Evolutionary conservation across 2,797 vertebrate genomes (phyloP), one percentile per base, ranked within the genome.

Genomic region (Phataginus tricuspis): DNA sequence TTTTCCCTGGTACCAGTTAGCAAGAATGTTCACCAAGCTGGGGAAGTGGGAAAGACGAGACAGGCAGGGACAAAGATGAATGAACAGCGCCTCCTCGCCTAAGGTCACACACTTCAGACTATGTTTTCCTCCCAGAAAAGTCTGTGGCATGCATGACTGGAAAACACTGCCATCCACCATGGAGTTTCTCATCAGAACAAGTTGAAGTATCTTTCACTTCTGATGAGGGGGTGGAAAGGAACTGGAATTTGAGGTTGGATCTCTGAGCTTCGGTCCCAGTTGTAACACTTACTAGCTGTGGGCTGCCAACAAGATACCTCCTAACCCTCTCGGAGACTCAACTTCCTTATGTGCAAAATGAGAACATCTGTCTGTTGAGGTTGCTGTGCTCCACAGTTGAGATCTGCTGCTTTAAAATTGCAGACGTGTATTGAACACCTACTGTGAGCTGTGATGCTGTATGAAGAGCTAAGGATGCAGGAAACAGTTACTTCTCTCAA

Each of bases 401-500:
- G 31, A 91, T 34, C 27, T 7, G n/a, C 83, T 39, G 7, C 63
- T 89, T 88, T 59, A 42, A 85, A 51, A 85, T 51, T 37, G 16
- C 12, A n/a, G 45, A 37, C 3, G 0, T 7, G 4, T n/a, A 2
- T 8, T 7, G 27, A 74, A 63, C 14, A 18, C 64, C 9, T 78
- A 53, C 18, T 31, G 2, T 14, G 23, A 10, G 18, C n/a, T 4
- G 5, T 2, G 8, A 72, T 23, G 11, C n/a, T 37, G 1, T 8
- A 10, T 31, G 7, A 63, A 80, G 31, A 23, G 27, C 69, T 80
- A 27, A 21, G 57, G 16, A 71, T 8, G 9, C 7, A 53, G 78
- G 72, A 71, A 61, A 2, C 7, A 77, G 10, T 39, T n/a, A 15
- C 25, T 93, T 57, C 31, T 64, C 37, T 63, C 15, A 25, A 91